Evolutionary conservation across 2,888 invertebrate genomes (phyloP), one percentile per base, ranked within the genome.

Genomic region (Tetragnatha montana): DNA sequence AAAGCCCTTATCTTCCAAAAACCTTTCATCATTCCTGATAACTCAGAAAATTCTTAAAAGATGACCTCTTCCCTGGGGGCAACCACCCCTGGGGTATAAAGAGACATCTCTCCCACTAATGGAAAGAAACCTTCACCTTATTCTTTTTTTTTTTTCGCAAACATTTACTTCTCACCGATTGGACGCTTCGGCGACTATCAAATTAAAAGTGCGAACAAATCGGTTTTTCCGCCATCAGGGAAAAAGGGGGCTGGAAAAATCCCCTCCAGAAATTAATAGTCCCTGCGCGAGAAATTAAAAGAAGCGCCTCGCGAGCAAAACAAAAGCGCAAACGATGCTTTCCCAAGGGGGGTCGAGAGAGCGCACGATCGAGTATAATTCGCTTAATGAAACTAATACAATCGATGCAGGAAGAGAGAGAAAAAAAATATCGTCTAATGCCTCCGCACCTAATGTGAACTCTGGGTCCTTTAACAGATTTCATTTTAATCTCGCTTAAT

Each of bases 401-500:
- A 85, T 89, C 89, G 78, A 89, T 89, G 60, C 74, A 74, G 19
- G 49, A 75, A n/a, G n/a, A n/a, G 22, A 47, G 70, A 22, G 74
- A 19, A 12, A 81, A 81, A 87, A 47, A 35, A 21, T 19, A n/a
- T 47, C 51, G 19, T 21, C 81, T 88, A 89, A 89, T 89, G 89
- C 81, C 78, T 85, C 81, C 89, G 73, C 89, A 86, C 85, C 89
- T 85, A 89, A 85, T 81, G 85, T 51, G 78, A 69, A 50, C 71
- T 49, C 12, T 1, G 51, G 51, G 81, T 21, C 49, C 51, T 60
- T 88, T 60, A 81, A 89, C 70, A 85, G 81, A 89, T 89, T 89
- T 85, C 89, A 89, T 89, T 89, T 89, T 89, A 89, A 89, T 89
- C 89, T 81, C 75, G 70, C 81, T 89, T 89, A 89, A 89, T 89